Base-by-base conservation (phyloP, 1,140 invertebrate genomes). In the Dreissena polymorpha region DNA sequence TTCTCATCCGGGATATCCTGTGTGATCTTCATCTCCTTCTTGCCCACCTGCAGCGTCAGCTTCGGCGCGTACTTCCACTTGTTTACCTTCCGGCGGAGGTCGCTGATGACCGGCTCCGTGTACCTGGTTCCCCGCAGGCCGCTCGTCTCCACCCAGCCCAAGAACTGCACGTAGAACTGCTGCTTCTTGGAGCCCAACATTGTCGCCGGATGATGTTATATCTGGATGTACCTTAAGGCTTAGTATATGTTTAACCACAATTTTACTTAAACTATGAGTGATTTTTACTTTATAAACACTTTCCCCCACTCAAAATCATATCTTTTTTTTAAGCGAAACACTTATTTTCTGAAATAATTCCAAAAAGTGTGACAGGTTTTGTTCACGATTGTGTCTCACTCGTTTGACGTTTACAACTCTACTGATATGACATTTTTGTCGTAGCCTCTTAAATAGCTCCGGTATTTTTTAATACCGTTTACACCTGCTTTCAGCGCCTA, bases 121-220 rank as follows among this genome's bases (percentile, higher is more conserved):
- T 95, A 96, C 86, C 96, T 95, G 14, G 95, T 93, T 68, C 97
- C 97, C 16, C 97, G 94, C 83, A 99, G 94, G 18, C 97, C 97
- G 87, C 97, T 96, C 50, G 97, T 96, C 94, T 99, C 98, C 93
- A 98, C 97, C 86, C 98, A 97, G 25, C 98, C 98, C 86, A 99
- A 95, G 94, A 99, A 99, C 97, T 98, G 98, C 67, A 99, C 98
- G 93, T 99, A 99, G 93, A 98, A 99, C 51, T 97, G 98, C 67
- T 97, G 97, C 92, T 98, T 98, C 94, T 98, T 98, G 49, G 84
- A 82, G 50, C 65, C 71, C 18, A 84, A 53, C 67, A 73, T 83
- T 73, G 27, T 51, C n/a, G 23, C 18, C 18, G 10, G 23, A 29
- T 69, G 0, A 27, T 23, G 5, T 16, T 5, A 2, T 5, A 27